phyloP scores from a whole-genome alignment of 2,797 vertebrate species.

The Takifugu ocellatus region DNA sequence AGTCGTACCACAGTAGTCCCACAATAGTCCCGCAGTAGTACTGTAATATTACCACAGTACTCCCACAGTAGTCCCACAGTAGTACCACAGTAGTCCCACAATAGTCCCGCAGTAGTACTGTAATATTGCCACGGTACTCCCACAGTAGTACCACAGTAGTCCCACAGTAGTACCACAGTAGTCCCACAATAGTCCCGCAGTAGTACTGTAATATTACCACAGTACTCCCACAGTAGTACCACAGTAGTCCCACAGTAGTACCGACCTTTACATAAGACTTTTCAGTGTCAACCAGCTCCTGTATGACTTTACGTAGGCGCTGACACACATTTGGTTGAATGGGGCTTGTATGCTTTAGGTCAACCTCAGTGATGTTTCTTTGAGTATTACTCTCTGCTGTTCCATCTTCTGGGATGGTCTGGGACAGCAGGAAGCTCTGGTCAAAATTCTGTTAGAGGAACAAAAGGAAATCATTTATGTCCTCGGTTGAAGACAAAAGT shows the following conservation, averaged over 20 bases:
- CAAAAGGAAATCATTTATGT: background rate
- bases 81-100: background rate
- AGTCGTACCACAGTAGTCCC: no score
- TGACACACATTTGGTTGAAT: constrained; percentile 45
- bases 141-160: no score
- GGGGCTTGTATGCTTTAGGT: background rate
- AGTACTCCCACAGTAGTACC: no score
- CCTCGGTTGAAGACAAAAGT: no score
- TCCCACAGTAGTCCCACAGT: no score
- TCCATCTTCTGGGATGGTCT: background rate
- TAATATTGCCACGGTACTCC: no score
- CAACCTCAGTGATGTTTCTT: background rate
- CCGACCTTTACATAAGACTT: constrained; percentile 97
- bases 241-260: background rate
- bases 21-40: no score
- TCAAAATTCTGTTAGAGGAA: background rate
- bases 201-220: no score
- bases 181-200: no score
- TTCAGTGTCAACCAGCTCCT: constrained; percentile 96
- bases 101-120: no score
- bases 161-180: no score
- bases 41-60: no score
- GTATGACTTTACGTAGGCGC: constrained; percentile 93
- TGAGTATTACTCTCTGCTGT: background rate
- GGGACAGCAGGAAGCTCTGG: background rate